phyloP scores from a whole-genome alignment of 2,888 invertebrate genomes.

The Dryomyza anilis region DNA sequence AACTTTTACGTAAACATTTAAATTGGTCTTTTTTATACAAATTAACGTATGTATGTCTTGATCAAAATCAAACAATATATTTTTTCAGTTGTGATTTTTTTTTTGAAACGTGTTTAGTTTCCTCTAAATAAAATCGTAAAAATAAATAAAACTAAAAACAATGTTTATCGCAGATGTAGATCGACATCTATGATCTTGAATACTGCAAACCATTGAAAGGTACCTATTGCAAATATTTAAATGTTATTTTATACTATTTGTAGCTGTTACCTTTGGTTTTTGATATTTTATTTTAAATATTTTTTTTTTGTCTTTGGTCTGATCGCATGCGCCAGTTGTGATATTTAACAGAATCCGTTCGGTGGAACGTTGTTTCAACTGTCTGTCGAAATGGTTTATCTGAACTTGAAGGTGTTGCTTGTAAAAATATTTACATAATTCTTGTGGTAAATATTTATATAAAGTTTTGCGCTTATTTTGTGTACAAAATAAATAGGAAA shows the following conservation, averaged over 20 bases:
- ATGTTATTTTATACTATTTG: constrained; percentile 2
- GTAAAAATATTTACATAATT: constrained; percentile 29
- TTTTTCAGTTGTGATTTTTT: not conserved
- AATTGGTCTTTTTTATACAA: not conserved
- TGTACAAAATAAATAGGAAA: too few species aligned
- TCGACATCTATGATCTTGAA: not conserved
- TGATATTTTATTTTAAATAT: not conserved
- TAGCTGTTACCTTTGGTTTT: not conserved
- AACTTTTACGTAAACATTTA: not conserved
- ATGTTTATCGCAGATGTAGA: not conserved
- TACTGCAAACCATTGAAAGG: not conserved
- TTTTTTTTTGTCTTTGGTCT: too few species aligned
- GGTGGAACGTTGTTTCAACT: not conserved
- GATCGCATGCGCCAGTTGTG: not conserved
- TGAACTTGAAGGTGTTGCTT: constrained; percentile 21
- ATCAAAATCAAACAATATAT: not conserved
- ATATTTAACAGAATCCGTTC: constrained; percentile 6
- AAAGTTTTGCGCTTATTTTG: not conserved
- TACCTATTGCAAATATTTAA: not conserved
- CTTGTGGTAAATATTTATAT: constrained; percentile 27
- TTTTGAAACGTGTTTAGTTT: not conserved
- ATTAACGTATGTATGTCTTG: not conserved
- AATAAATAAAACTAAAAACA: too few species aligned
- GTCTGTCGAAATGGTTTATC: constrained; percentile 15
- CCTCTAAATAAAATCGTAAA: too few species aligned